A percentile compares a stretch with the other conserved stretches of the same genome.
Evolutionary conservation across 2,888 invertebrate genomes (phyloP).

Genomic region (Nasonia oneida): DNA sequence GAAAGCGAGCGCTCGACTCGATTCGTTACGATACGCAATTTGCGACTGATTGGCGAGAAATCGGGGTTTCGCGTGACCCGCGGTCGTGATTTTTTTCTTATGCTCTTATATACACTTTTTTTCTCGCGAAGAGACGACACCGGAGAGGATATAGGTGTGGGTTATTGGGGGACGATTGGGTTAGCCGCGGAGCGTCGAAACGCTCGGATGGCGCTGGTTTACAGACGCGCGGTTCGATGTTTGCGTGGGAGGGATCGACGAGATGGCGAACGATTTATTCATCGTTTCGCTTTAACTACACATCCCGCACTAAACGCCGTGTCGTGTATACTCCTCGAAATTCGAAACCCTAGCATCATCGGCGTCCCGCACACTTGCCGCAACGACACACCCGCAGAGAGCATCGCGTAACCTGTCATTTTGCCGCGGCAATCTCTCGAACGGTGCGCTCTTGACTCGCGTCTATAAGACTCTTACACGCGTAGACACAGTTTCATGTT

Average conservation of each 20-base stretch:
- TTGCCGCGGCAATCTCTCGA: not conserved
- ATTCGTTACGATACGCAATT: slow-evolving; percentile 76
- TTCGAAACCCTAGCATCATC: not conserved
- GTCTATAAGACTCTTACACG: not conserved
- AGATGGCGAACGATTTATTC: not conserved
- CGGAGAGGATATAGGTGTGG: not conserved
- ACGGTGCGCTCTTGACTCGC: slow-evolving; percentile 10
- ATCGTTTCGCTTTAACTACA: no score
- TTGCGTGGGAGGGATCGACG: slow-evolving; percentile 12
- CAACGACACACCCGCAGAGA: not conserved
- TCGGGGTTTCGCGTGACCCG: slow-evolving; percentile 62
- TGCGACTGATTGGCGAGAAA: slow-evolving; percentile 75
- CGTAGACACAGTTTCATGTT: not conserved
- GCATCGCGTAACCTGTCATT: slow-evolving; percentile 46
- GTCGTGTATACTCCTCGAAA: not conserved
- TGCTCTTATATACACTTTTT: not conserved
- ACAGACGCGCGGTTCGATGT: not conserved
- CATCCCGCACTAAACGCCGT: no score
- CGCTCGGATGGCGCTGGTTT: not conserved
- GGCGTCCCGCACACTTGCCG: not conserved
- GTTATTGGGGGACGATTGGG: slow-evolving; percentile 15
- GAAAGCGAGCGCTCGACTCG: slow-evolving; percentile 70
- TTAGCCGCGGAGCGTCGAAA: slow-evolving; percentile 1
- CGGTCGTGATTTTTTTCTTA: slow-evolving; percentile 11
- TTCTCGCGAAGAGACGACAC: not conserved